These are phyloP conservation scores for Nyctibius grandis DNA, from an alignment of 2,797 vertebrate species.

Conservation along the genomic window DNA sequence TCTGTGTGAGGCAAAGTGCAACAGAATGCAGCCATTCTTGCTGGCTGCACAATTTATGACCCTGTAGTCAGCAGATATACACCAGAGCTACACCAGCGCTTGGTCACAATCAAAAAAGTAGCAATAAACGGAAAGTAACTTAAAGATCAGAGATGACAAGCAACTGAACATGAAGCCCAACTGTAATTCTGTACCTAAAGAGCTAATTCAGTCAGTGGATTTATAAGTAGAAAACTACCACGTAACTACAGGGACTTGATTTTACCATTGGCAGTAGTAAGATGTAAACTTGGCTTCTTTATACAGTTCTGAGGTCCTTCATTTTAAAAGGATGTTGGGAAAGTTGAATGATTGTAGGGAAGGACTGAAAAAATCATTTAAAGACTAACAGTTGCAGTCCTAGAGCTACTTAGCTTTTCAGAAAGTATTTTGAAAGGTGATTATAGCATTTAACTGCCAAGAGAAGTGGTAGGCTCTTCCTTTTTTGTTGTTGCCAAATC, in stretches of 20 bases:
- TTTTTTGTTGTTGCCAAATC: background rate
- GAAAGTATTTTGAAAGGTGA: background rate
- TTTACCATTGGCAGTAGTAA: background rate
- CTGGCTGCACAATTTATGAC: background rate
- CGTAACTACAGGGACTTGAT: background rate
- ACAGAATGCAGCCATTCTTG: background rate
- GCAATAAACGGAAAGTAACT: background rate
- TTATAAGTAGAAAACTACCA: background rate
- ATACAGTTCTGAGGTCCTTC: background rate
- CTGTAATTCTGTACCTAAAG: background rate
- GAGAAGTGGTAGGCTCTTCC: background rate
- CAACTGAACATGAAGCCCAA: background rate
- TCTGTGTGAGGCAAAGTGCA: background rate
- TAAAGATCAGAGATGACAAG: background rate
- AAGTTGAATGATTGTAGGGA: background rate
- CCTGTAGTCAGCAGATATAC: background rate
- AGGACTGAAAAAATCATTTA: background rate
- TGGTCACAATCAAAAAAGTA: background rate
- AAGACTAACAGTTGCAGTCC: background rate
- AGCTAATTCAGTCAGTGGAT: background rate
- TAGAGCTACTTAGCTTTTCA: background rate
- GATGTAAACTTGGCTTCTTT: background rate
- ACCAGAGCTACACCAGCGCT: background rate
- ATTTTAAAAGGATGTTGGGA: slow-evolving; percentile 11
- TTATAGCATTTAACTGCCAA: background rate